Conservation (phyloP, 1,140 invertebrate genomes). For the Pseudomyrmex pallidus region DNA sequence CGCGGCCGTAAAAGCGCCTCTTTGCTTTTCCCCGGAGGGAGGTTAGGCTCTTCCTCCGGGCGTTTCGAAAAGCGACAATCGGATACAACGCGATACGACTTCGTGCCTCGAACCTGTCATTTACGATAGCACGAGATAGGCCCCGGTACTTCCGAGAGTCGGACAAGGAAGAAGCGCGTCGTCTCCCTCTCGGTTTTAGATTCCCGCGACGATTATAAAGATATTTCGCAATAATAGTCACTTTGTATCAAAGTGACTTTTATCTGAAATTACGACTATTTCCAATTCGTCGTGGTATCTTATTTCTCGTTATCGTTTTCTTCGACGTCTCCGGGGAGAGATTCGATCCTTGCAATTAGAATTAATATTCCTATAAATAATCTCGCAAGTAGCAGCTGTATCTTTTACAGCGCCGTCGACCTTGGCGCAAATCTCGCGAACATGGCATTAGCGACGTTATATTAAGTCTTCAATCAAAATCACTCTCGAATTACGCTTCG, state of each 20-base stretch:
- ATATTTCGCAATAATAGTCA: no score
- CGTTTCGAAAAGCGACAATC: slow-evolving; percentile 43
- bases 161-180: neutral
- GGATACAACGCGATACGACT: slow-evolving; percentile 47
- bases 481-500: slow-evolving; percentile 1
- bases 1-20: slow-evolving; percentile 28
- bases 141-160: neutral
- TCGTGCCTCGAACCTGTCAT: slow-evolving; percentile 11
- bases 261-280: neutral
- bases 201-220: neutral
- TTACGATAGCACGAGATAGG: slow-evolving; percentile 46
- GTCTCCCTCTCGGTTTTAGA: neutral
- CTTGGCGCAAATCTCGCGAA: neutral
- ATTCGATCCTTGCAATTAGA: neutral
- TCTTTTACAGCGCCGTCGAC: neutral
- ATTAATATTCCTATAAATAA: slow-evolving; percentile 42
- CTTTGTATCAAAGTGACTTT: neutral
- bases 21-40: neutral
- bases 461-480: neutral
- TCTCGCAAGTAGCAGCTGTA: neutral
- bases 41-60: neutral
- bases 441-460: neutral
- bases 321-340: neutral
- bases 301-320: neutral
- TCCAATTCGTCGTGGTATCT: neutral